Evolutionary conservation across 2,888 invertebrate species (phyloP).

Genomic region (Meliscaeva auricollis): DNA sequence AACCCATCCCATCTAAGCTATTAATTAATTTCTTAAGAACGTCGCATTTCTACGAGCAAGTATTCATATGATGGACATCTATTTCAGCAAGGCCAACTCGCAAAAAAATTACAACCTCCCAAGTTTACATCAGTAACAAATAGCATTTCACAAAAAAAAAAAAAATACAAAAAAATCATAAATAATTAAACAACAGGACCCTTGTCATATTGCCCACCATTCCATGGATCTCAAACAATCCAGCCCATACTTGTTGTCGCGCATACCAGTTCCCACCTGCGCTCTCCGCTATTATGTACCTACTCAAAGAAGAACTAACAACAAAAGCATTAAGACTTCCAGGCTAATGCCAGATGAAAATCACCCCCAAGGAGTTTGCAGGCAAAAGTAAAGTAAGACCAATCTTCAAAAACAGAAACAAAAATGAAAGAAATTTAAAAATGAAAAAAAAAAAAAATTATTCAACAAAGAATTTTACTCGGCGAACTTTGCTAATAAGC

Average conservation of each 20-base stretch:
- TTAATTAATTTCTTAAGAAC: no score
- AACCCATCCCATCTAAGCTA: no score
- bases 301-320: slow-evolving; percentile 35
- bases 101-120: no score
- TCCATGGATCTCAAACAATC: not conserved
- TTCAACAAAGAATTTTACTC: slow-evolving; percentile 47
- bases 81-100: no score
- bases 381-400: slow-evolving; percentile 27
- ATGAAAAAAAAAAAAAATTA: not conserved
- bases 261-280: slow-evolving; percentile 32
- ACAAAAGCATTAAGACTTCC: slow-evolving; percentile 46
- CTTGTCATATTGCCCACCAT: slow-evolving; percentile 42
- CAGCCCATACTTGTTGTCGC: not conserved
- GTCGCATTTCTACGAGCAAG: no score
- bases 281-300: not conserved
- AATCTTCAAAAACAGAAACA: not conserved
- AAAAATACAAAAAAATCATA: slow-evolving; percentile 29
- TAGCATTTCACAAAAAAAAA: not conserved
- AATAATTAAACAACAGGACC: slow-evolving; percentile 56
- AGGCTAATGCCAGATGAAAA: slow-evolving; percentile 27
- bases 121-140: no score
- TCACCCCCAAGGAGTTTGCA: slow-evolving; percentile 36
- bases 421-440: not conserved
- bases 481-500: slow-evolving; percentile 75
- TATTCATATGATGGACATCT: no score